A percentile compares a stretch with the other conserved stretches of the same genome.
These are phyloP conservation scores for Gila robusta DNA, from an alignment of 2,797 vertebrate species.

Conservation along the genomic window DNA sequence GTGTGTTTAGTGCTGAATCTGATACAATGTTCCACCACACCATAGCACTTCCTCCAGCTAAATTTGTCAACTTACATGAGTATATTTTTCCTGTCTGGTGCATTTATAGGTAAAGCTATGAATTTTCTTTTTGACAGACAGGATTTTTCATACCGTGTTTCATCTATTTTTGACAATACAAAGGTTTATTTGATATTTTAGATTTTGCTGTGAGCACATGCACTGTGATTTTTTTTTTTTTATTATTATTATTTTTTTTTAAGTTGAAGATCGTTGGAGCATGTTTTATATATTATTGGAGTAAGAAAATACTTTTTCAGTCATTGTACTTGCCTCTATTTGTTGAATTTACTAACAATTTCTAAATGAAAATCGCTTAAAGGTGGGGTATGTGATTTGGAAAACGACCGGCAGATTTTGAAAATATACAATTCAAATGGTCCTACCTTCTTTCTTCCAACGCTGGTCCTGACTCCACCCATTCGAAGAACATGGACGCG, in stretches of 20 bases:
- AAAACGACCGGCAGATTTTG: too few relatives aligned
- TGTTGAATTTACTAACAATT: not conserved
- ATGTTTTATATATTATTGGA: not conserved
- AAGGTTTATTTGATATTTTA: not conserved
- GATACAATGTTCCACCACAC: conserved; percentile 32
- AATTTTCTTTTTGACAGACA: conserved; percentile 33
- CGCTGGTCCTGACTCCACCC: too few relatives aligned
- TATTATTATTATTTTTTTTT: too few relatives aligned
- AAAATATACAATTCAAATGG: too few relatives aligned
- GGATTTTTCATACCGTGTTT: conserved; percentile 14
- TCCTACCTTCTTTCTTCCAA: too few relatives aligned
- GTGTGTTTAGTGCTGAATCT: not conserved
- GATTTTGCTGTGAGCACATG: not conserved
- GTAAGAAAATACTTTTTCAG: not conserved
- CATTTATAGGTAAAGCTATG: conserved; percentile 41
- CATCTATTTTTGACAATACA: not conserved
- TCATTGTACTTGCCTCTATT: not conserved
- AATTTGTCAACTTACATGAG: conserved; percentile 16
- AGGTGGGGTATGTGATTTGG: too few relatives aligned
- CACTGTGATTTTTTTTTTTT: too few relatives aligned
- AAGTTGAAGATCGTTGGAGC: not conserved
- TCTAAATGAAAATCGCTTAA: too few relatives aligned
- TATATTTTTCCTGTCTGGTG: conserved; percentile 19
- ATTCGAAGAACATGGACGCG: too few relatives aligned
- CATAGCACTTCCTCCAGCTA: conserved; percentile 34